Evolutionary conservation across 2,888 invertebrate species (phyloP), one percentile per base, ranked within the genome.

Genomic region (Nomada lathburiana): DNA sequence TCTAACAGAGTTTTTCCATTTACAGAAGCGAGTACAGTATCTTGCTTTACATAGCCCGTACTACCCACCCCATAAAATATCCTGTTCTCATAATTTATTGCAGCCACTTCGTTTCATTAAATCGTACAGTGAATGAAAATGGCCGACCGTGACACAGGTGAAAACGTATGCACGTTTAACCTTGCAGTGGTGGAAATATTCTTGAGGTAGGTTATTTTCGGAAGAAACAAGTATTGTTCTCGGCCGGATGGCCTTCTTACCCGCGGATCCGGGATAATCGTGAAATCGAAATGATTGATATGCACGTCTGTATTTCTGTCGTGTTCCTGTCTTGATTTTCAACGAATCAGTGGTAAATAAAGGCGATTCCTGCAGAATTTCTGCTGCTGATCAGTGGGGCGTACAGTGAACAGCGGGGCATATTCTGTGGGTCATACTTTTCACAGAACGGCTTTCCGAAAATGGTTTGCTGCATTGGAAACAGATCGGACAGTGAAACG

Each of bases 191-290:
- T 13, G 10, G 62, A 73, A 44, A 59, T 16, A 70, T 65, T 65
- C 50, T 55, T 55, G 36, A 71, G 47, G 47, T 63, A 71, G 57
- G 67, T 68, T 82, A 82, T 82, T 82, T 75, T 82, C 7, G 52
- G 57, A 50, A 13, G 36, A 29, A 55, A 69, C 50, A 26, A 18
- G 20, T 16, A 53, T 47, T 64, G 60, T 73, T 74, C 53, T 55
- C 59, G 29, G 23, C 63, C 47, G n/a, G 7, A 20, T 55, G 57
- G 57, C 64, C 53, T 50, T 53, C 52, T 20, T 26, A 20, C 11
- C 59, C 20, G 42, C 16, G 57, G 26, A 42, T 36, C 18, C 10
- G 2, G 0, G 23, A 13, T 2, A 13, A 23, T 18, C 42, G 20
- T 9, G 57, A 23, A 57, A 57, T 53, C 29, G 20, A 18, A 26